Percentiles rank a stretch among this genome's conserved stretches.
These are phyloP conservation scores for Xerus rutilus DNA, from an alignment of 2,797 vertebrate genomes.

Conservation along the genomic window DNA sequence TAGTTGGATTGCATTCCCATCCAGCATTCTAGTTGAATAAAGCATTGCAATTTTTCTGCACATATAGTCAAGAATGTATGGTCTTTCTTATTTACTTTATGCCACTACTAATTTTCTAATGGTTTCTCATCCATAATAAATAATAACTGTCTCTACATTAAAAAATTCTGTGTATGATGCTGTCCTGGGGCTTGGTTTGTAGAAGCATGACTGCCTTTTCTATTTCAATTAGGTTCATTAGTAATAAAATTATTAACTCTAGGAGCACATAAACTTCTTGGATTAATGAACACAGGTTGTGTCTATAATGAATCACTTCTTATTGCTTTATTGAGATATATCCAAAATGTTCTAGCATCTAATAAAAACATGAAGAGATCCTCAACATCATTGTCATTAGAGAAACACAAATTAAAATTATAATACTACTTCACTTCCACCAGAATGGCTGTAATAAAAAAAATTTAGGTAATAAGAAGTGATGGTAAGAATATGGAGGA, in stretches of 20 bases:
- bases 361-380: not conserved
- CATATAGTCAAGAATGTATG: not conserved
- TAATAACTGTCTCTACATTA: not conserved
- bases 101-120: not conserved
- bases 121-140: not conserved
- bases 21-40: not conserved
- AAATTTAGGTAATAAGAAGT: not conserved
- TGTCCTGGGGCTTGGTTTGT: not conserved
- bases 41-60: not conserved
- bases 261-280: not conserved
- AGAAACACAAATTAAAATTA: not conserved
- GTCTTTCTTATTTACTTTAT: not conserved
- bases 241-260: slow-evolving; percentile 11
- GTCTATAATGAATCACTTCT: not conserved
- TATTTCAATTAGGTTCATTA: not conserved
- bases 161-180: not conserved
- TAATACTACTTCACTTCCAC: not conserved
- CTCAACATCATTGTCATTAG: not conserved
- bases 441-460: not conserved
- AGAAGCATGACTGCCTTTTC: not conserved
- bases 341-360: not conserved
- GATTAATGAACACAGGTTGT: not conserved
- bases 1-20: not conserved
- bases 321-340: not conserved
- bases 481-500: not conserved